A percentile compares a stretch with the other conserved stretches of the same genome.
phyloP scores from a whole-genome alignment of 1,140 invertebrate genomes.

The Drosophila sp. region DNA sequence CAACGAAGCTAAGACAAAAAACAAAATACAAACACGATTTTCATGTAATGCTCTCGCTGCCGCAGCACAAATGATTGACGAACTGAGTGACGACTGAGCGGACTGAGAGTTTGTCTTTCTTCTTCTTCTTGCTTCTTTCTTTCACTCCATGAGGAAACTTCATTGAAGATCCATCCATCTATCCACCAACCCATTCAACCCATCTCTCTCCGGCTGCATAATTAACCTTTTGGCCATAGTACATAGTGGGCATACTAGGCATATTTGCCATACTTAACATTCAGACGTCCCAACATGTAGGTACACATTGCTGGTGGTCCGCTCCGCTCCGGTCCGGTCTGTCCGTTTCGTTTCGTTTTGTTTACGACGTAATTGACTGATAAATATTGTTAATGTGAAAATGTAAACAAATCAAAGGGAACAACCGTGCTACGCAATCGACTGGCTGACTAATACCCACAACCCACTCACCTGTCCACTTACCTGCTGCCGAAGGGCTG shows the following conservation, averaged over 20 bases:
- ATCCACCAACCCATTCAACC: conserved; percentile 10
- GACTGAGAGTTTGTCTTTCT: background rate
- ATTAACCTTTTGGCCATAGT: conserved; percentile 67
- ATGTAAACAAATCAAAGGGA: conserved; percentile 69
- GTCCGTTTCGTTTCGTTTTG: conserved; percentile 47
- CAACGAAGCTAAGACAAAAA: conserved; percentile 25
- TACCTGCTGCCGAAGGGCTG: conserved; percentile 23
- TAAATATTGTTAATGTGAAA: conserved; percentile 65
- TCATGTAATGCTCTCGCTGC: conserved; percentile 61
- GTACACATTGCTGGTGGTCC: conserved; percentile 16
- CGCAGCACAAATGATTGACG: conserved; percentile 61
- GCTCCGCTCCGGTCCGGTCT: background rate
- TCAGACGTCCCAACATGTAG: background rate
- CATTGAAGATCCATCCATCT: conserved; percentile 37
- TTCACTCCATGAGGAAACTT: conserved; percentile 35
- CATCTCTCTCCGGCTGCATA: conserved; percentile 46
- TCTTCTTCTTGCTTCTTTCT: too few species aligned
- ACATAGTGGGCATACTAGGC: conserved; percentile 23
- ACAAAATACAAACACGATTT: conserved; percentile 74
- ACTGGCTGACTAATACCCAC: conserved; percentile 40
- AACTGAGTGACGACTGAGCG: conserved; percentile 42
- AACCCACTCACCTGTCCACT: background rate
- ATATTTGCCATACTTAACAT: conserved; percentile 50
- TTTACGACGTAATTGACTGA: conserved; percentile 76
- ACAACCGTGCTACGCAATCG: conserved; percentile 69